Base-by-base conservation (phyloP, 2,113 vertebrate genomes). In the Amia ocellicauda region DNA sequence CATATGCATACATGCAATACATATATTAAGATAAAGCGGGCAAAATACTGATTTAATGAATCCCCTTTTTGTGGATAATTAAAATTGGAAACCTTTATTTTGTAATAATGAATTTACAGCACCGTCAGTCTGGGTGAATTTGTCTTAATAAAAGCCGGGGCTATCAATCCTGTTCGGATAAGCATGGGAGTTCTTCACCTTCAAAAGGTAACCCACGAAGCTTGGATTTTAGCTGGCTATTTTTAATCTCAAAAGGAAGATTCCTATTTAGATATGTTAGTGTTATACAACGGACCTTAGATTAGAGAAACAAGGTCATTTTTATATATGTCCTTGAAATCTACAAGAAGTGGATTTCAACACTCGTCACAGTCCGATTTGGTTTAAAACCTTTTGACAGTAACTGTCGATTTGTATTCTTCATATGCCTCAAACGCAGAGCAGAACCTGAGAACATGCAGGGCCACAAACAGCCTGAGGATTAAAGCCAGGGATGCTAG, bases 401-500 rank as follows among this genome's bases (percentile, higher is more conserved):
- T 10, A 54, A 54, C 51, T 24, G 51, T 24, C 24, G 24, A 54
- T 54, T 54, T 54, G 51, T 54, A 19, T 54, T 54, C 51, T 22
- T 54, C 22, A 54, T 54, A 24, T 54, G 51, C 51, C 51, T 54
- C 23, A 10, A 13, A 22, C 24, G 22, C 22, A 54, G 3, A 7
- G 14, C 24, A 54, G 10, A 47, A 17, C 16, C 5, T 47, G 7
- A n/a, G 16, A 19, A 17, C n/a, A 47, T 47, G 45, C 45, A 47
- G 14, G 13, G 45, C 45, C 14, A 22, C 22, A 54, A 23, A 54
- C 51, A 54, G n/a, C 3, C 51, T 9, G 22, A 22, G 24, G 24
- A 54, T 24, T 54, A 8, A 54, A 24, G 24, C 22, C 51, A 54
- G 51, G 9, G 22, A 22, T 27, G 3, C 20, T 54, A 9, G 14